Percentiles rank a stretch among this genome's conserved stretches.
These are phyloP conservation scores for Tholera decimalis DNA, from an alignment of 2,888 invertebrate species.

Conservation along the genomic window DNA sequence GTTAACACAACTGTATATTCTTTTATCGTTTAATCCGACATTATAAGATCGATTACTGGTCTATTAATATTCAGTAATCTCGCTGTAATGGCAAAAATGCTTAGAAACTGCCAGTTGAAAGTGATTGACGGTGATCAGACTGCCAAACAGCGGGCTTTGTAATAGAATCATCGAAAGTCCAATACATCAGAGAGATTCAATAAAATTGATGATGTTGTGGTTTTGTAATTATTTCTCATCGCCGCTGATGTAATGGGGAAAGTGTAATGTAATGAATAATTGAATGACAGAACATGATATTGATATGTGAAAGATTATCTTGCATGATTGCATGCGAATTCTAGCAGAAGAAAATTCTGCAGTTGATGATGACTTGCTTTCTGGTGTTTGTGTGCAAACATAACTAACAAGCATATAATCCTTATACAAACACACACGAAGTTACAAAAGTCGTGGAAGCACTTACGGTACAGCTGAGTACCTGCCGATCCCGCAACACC, in stretches of 20 bases:
- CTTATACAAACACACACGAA: slow-evolving; percentile 33
- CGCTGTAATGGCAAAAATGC: slow-evolving; percentile 64
- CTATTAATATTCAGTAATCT: slow-evolving; percentile 71
- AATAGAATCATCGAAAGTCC: slow-evolving; percentile 39
- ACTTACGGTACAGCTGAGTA: slow-evolving; percentile 34
- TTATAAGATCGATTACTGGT: slow-evolving; percentile 68
- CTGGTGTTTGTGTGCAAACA: slow-evolving; percentile 1
- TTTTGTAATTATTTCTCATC: slow-evolving; percentile 31
- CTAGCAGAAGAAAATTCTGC: not conserved
- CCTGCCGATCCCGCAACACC: slow-evolving; percentile 48
- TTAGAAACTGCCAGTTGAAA: slow-evolving; percentile 67
- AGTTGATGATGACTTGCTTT: slow-evolving; percentile 16
- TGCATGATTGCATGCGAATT: slow-evolving; percentile 32
- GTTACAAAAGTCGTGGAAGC: slow-evolving; percentile 12
- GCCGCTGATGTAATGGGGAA: slow-evolving; percentile 29
- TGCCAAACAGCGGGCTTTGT: slow-evolving; percentile 51
- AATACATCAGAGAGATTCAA: slow-evolving; percentile 36
- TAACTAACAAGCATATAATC: slow-evolving; percentile 23
- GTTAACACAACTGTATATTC: slow-evolving; percentile 66
- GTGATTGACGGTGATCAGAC: slow-evolving; percentile 58
- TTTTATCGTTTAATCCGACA: slow-evolving; percentile 69
- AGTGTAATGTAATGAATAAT: slow-evolving; percentile 38
- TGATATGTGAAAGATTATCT: slow-evolving; percentile 11
- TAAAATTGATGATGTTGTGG: slow-evolving; percentile 39
- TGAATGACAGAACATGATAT: slow-evolving; percentile 25